Evolutionary conservation across 2,797 vertebrate species (phyloP).

Genomic region (Pitangus sulphuratus): DNA sequence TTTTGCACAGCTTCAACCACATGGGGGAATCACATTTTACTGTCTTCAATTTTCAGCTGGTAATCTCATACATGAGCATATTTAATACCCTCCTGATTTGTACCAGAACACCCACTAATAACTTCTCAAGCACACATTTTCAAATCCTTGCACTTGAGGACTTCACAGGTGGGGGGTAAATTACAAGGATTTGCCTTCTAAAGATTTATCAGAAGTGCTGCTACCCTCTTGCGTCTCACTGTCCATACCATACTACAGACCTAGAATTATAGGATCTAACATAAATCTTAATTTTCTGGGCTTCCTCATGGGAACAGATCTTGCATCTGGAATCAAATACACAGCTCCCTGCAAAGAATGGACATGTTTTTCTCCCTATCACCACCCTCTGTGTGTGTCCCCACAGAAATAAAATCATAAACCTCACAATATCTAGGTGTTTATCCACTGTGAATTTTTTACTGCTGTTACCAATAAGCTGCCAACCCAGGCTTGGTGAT

Average conservation of each 20-base stretch:
- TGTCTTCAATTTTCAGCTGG: conserved; percentile 43
- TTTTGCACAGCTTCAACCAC: conserved; percentile 22
- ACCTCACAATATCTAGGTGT: not conserved
- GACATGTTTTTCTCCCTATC: not conserved
- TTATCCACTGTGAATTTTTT: not conserved
- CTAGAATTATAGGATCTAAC: not conserved
- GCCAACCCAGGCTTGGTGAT: not conserved
- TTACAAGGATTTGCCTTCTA: conserved; percentile 7
- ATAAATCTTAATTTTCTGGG: not conserved
- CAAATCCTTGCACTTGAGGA: not conserved
- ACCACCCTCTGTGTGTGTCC: rapidly evolving
- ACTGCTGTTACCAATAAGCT: not conserved
- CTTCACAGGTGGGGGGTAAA: conserved; percentile 11
- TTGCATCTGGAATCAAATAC: not conserved
- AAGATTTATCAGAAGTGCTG: not conserved
- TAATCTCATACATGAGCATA: conserved; percentile 10
- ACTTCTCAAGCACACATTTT: not conserved
- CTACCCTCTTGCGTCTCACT: not conserved
- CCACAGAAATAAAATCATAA: not conserved
- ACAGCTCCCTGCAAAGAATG: not conserved
- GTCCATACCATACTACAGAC: not conserved
- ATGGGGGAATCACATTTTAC: conserved; percentile 35
- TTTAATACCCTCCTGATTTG: conserved; percentile 42
- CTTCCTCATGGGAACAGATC: not conserved
- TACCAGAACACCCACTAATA: conserved; percentile 48